A percentile compares a stretch with the other conserved stretches of the same genome.
Evolutionary conservation across 1,140 invertebrate species (phyloP).

Genomic region (Pogonomyrmex barbatus): DNA sequence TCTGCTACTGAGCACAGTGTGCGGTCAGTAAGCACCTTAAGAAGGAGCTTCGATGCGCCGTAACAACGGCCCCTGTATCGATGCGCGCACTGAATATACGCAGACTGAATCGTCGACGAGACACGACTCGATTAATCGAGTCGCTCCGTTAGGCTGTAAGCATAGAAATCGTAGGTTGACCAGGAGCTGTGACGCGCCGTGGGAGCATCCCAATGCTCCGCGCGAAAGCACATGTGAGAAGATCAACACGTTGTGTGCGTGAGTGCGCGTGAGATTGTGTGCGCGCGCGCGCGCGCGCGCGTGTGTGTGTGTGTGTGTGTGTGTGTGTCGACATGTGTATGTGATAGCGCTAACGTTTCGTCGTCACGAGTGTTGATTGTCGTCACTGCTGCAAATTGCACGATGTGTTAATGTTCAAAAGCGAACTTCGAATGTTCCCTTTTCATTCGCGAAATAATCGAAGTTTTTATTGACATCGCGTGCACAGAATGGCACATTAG

Average conservation of each 20-base stretch:
- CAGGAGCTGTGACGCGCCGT: constrained; percentile 15
- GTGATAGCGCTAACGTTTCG: constrained; percentile 51
- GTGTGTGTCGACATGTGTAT: constrained; percentile 8
- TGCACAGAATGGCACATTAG: background rate
- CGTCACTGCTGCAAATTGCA: constrained; percentile 74
- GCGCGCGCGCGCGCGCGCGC: background rate
- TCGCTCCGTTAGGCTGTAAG: constrained; percentile 61
- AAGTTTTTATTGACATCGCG: background rate
- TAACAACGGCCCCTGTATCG: constrained; percentile 51
- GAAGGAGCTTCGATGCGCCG: constrained; percentile 74
- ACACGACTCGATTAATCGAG: constrained; percentile 67
- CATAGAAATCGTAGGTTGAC: constrained; percentile 36
- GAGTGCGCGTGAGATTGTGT: background rate
- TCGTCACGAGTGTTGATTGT: constrained; percentile 65
- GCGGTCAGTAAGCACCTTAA: constrained; percentile 77
- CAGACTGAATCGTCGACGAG: constrained; percentile 58
- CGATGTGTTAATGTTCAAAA: constrained; percentile 58
- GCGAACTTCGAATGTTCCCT: constrained; percentile 49
- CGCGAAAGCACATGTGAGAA: constrained; percentile 58
- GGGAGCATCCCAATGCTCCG: constrained; percentile 46
- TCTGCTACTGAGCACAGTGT: constrained; percentile 77
- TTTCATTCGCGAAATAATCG: constrained; percentile 25
- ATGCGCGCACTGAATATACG: constrained; percentile 62
- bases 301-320: background rate
- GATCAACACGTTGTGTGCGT: constrained; percentile 15